phyloP scores from a whole-genome alignment of 2,797 vertebrate genomes.

The Paratrypauchen microcephalus region DNA sequence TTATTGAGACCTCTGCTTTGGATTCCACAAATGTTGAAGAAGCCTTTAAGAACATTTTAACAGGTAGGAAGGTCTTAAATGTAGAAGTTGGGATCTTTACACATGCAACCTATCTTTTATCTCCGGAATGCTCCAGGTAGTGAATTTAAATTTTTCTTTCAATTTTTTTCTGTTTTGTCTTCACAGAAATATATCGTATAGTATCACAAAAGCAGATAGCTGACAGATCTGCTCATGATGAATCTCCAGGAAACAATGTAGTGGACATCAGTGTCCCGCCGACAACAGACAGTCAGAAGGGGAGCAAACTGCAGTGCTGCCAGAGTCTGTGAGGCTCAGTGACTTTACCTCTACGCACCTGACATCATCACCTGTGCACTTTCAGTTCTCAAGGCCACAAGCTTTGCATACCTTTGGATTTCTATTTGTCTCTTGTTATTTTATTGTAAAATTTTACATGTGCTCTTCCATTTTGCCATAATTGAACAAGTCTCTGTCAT shows the following conservation, averaged over 20 bases:
- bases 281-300: conserved; percentile 91
- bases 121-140: too few species aligned
- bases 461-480: conserved; percentile 65
- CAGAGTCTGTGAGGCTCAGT: conserved; percentile 90
- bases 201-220: conserved; percentile 98
- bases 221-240: conserved; percentile 90
- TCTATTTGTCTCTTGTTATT: conserved; percentile 32
- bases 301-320: conserved; percentile 96
- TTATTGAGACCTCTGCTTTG: conserved; percentile 96
- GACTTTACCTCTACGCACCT: conserved; percentile 27
- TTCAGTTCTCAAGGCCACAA: conserved; percentile 44
- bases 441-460: conserved; percentile 56
- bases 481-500: conserved; percentile 60
- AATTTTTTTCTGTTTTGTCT: conserved; percentile 9
- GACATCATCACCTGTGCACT: conserved; percentile 57
- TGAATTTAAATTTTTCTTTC: background rate
- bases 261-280: conserved; percentile 95
- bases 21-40: conserved; percentile 98
- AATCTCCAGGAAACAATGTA: conserved; percentile 95
- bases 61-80: conserved; percentile 77
- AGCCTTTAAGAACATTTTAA: conserved; percentile 96
- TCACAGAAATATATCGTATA: conserved; percentile 94
- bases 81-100: background rate
- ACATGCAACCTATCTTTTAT: background rate
- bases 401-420: conserved; percentile 27